phyloP scores from a whole-genome alignment of 2,797 vertebrate genomes.

The Percopsis omiscomaycus region DNA sequence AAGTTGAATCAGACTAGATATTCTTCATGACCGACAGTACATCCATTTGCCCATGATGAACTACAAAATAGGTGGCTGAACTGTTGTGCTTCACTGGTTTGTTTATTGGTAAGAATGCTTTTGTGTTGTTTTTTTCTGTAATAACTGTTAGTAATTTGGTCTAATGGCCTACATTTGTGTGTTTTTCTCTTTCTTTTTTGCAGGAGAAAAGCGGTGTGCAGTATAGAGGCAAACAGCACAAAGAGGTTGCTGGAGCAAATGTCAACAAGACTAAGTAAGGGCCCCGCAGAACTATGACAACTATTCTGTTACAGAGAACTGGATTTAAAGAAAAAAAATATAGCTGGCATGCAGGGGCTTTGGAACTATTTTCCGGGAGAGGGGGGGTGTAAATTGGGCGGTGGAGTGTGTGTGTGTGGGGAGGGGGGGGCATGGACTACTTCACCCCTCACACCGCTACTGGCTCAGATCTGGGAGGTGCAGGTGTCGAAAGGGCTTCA shows the following conservation, averaged over 20 bases:
- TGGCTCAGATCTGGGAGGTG: too few species aligned
- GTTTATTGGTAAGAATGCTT: conserved; percentile 18
- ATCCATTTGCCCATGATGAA: neutral
- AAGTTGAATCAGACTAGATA: neutral
- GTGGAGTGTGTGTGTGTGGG: too few species aligned
- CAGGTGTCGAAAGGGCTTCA: too few species aligned
- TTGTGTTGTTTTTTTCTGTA: conserved; percentile 17
- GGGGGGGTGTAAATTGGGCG: too few species aligned
- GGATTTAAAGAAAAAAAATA: too few species aligned
- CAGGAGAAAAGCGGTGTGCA: conserved; percentile 94
- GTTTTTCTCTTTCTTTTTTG: conserved; percentile 41
- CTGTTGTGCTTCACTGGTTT: conserved; percentile 4
- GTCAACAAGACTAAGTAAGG: conserved; percentile 78
- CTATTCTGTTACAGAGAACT: too few species aligned
- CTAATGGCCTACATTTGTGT: conserved; percentile 23
- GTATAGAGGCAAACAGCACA: conserved; percentile 77
- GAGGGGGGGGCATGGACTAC: too few species aligned
- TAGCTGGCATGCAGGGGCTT: too few species aligned
- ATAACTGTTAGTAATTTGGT: conserved; percentile 20
- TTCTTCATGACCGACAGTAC: neutral
- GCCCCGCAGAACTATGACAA: too few species aligned
- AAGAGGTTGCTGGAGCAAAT: conserved; percentile 73
- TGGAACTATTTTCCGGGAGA: too few species aligned
- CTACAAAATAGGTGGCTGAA: too few species aligned
- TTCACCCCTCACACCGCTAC: too few species aligned